Base-by-base conservation (phyloP, 2,888 invertebrate species). In the Polydesmus complanatus region DNA sequence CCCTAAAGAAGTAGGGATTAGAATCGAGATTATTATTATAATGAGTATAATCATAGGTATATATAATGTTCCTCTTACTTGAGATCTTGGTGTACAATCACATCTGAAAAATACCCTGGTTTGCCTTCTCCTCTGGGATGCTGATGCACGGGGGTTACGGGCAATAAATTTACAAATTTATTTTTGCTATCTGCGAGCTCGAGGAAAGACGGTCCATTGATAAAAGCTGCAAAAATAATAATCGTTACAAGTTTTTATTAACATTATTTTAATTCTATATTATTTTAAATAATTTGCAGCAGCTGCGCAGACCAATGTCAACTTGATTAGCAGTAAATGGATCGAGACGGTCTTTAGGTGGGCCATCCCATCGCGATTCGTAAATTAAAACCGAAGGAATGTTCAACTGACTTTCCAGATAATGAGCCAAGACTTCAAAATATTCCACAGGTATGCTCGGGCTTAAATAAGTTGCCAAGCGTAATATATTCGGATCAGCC, bases 391-490 rank as follows among this genome's bases (percentile, higher is more conserved):
- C 77, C 1, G 78, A 72, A 65, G 78, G 74, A 64, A 77, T 75
- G n/a, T 51, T 56, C 54, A 80, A 67, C 3, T 75, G 71, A 27
- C 77, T 73, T 68, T 82, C 82, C 63, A 83, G 69, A 62, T 80
- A 74, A 59, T 79, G 76, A 68, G 79, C 67, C 50, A 81, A 73
- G 62, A 77, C 71, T 69, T 82, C 80, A 70, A 80, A 83, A 53
- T 81, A 69, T 68, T 80, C 79, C 51, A 82, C 78, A 3, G 81
- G 81, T 64, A 81, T 77, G 54, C 79, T 78, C 18, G 82, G 82
- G 65, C 79, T 79, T 78, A 83, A 78, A 69, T 81, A 82, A 0
- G 82, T 81, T 64, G 79, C 75, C 54, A 81, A 69, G 14, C 81
- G 77, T 61, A 83, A 70, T 22, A 65, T 68, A 23, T 18, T 23